A percentile compares a stretch with the other conserved stretches of the same genome.
These are phyloP conservation scores for Girardinichthys multiradiatus DNA, from an alignment of 2,113 vertebrate genomes.

Conservation along the genomic window DNA sequence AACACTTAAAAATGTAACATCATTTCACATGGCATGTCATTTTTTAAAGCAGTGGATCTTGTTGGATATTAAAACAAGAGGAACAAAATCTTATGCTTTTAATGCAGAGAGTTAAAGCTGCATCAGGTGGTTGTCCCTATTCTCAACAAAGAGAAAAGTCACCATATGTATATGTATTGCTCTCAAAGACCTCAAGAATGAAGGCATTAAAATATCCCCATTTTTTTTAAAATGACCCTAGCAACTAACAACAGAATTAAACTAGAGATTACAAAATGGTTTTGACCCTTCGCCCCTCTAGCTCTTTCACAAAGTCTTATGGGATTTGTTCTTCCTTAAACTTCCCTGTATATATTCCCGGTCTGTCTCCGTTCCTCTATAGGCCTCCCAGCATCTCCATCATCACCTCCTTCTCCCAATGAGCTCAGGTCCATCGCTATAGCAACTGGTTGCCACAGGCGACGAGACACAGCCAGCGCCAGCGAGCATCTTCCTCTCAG, in stretches of 20 bases:
- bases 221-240: too few species aligned
- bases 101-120: neutral
- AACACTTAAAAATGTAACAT: too few species aligned
- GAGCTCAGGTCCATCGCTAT: slow-evolving; percentile 64
- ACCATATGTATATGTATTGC: neutral
- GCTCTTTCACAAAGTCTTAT: neutral
- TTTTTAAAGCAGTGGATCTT: neutral
- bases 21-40: too few species aligned
- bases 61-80: neutral
- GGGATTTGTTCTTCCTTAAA: neutral
- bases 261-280: neutral
- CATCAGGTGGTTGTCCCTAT: neutral
- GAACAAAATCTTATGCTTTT: neutral
- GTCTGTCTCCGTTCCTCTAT: neutral
- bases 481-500: slow-evolving; percentile 52
- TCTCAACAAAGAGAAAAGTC: neutral
- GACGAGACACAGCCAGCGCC: slow-evolving; percentile 65
- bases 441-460: slow-evolving; percentile 66
- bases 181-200: neutral
- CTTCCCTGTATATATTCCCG: slow-evolving; percentile 23
- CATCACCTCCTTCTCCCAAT: slow-evolving; percentile 49
- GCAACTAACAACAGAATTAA: neutral
- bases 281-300: neutral
- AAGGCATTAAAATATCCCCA: too few species aligned
- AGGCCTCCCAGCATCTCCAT: slow-evolving; percentile 36